These are phyloP conservation scores for Pseudococcus longispinus DNA, from an alignment of 2,888 invertebrate species.

Conservation along the genomic window DNA sequence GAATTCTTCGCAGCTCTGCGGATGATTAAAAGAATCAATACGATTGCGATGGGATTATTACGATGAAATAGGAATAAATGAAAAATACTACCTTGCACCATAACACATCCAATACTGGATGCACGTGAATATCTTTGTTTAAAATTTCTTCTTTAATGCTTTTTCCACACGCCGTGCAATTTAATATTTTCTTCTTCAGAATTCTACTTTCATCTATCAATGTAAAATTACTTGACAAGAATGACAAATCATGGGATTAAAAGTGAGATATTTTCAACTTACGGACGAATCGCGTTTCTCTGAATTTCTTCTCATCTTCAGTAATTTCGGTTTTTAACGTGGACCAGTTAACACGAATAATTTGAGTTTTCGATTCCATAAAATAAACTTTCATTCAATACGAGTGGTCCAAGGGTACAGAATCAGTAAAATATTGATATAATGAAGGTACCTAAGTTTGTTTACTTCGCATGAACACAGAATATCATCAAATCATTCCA, in stretches of 20 bases:
- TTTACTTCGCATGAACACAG: too few relatives aligned
- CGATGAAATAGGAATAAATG: not conserved
- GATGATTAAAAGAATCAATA: too few relatives aligned
- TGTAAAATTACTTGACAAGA: not conserved
- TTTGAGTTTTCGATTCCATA: not conserved
- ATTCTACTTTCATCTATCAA: not conserved
- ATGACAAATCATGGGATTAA: not conserved
- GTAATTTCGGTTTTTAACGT: not conserved
- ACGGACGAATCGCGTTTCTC: not conserved
- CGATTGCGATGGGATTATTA: too few relatives aligned
- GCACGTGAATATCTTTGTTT: not conserved
- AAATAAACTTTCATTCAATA: not conserved
- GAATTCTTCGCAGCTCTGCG: slow-evolving; percentile 60
- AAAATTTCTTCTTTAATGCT: slow-evolving; percentile 8
- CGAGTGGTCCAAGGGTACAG: too few relatives aligned
- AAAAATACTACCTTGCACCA: slow-evolving; percentile 59
- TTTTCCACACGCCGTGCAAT: slow-evolving; percentile 48
- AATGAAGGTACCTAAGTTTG: too few relatives aligned
- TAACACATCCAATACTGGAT: slow-evolving; percentile 51
- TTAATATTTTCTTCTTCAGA: not conserved
- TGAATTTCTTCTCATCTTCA: slow-evolving; percentile 20
- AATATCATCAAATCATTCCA: too few relatives aligned
- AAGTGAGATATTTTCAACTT: not conserved
- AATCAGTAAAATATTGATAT: too few relatives aligned
- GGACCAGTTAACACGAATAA: not conserved